phyloP scores from a whole-genome alignment of 1,140 invertebrate genomes.

The Caenorhabditis inopinata region DNA sequence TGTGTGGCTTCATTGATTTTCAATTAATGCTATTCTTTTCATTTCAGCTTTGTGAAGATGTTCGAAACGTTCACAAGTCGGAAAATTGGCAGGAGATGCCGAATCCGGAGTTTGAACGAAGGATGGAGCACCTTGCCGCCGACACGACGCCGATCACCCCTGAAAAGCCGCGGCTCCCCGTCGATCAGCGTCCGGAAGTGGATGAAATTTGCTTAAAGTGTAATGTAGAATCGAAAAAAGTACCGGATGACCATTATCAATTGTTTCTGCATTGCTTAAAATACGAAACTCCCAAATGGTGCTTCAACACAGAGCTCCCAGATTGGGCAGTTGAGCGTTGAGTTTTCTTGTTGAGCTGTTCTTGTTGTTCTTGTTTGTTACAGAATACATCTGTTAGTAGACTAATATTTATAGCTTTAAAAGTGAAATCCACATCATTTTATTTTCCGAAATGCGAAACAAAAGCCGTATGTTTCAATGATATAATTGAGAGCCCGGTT shows the following conservation, averaged over 20 bases:
- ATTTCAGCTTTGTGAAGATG: constrained; percentile 9
- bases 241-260: constrained; percentile 50
- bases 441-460: too few relatives aligned
- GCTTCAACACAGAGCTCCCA: constrained; percentile 55
- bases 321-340: constrained; percentile 63
- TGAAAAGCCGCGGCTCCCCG: not conserved
- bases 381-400: too few relatives aligned
- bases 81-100: constrained; percentile 33
- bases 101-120: constrained; percentile 37
- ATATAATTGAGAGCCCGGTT: not conserved
- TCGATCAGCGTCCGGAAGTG: constrained; percentile 46
- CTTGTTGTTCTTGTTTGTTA: too few relatives aligned
- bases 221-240: constrained; percentile 51
- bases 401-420: too few relatives aligned
- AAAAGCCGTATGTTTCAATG: too few relatives aligned
- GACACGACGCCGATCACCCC: constrained; percentile 24
- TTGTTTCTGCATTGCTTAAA: constrained; percentile 59
- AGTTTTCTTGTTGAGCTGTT: too few relatives aligned
- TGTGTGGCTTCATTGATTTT: constrained; percentile 44
- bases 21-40: not conserved
- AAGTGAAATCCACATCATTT: too few relatives aligned
- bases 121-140: constrained; percentile 11
- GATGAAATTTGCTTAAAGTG: constrained; percentile 57
- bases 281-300: constrained; percentile 58
- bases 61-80: constrained; percentile 8